phyloP scores from a whole-genome alignment of 1,140 invertebrate species.

The Drosophila mayri region DNA sequence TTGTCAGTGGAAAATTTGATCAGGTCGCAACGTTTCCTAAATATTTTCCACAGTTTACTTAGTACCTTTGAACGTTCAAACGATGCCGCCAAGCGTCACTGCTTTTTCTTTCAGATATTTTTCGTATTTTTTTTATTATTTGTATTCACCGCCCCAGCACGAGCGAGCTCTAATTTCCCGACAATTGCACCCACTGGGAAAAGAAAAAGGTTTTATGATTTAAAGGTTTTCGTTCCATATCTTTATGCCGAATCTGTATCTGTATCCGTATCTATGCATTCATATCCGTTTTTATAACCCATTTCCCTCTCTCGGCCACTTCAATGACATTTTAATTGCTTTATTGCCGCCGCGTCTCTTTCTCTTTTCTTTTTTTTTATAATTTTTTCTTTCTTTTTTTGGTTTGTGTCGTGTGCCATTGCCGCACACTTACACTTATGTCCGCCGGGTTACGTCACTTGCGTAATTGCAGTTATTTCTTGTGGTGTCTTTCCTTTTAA shows the following conservation, averaged over 20 bases:
- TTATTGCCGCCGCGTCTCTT: conserved; percentile 61
- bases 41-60: conserved; percentile 27
- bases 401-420: conserved; percentile 70
- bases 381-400: conserved; percentile 23
- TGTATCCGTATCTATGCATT: conserved; percentile 61
- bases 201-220: conserved; percentile 63
- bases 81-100: conserved; percentile 15
- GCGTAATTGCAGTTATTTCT: conserved; percentile 74
- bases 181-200: conserved; percentile 38
- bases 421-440: conserved; percentile 62
- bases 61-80: conserved; percentile 51
- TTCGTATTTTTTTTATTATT: background rate
- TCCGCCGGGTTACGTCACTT: conserved; percentile 69
- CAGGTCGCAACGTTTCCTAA: conserved; percentile 8
- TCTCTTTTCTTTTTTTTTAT: conserved; percentile 22
- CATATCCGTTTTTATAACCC: conserved; percentile 81
- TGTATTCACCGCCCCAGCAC: background rate
- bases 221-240: conserved; percentile 60
- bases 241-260: conserved; percentile 51
- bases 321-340: conserved; percentile 83
- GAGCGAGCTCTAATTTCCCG: conserved; percentile 25
- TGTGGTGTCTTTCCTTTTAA: conserved; percentile 42
- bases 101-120: background rate
- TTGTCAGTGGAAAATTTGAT: conserved; percentile 62
- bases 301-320: conserved; percentile 71